Base-by-base conservation (phyloP, 2,888 invertebrate genomes). In the Hirtodrosophila confusa region DNA sequence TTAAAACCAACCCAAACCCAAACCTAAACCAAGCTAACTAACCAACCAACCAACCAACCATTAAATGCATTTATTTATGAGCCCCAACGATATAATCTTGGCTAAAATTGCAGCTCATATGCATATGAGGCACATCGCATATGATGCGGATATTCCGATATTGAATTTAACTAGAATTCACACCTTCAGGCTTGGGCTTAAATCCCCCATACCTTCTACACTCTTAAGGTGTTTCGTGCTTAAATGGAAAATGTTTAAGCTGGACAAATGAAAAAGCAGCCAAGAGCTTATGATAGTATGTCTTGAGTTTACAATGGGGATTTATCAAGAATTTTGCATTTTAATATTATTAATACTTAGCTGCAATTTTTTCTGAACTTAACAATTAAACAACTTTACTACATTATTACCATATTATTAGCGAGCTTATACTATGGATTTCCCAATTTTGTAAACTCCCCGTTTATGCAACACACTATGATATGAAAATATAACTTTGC, bases 61-160 rank as follows among this genome's bases (percentile, higher is more conserved):
- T 83, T 88, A 87, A 88, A 88, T 84, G 76, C 88, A 84, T 88
- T 84, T 84, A 84, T 88, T 84, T 84, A 88, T 84, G 89, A 84
- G 88, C 67, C 50, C 69, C 56, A 54, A 17, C 43, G 89, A 88
- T 88, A 86, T 69, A 62, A 82, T 88, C 82, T 86, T 55, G 73
- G 50, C 69, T 63, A 50, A 83, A 80, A 83, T 75, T 88, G 80
- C 66, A 65, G 62, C 78, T 84, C 87, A 88, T 82, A 82, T 82
- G 88, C 80, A 82, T 74, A 74, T 54, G 56, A 33, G 50, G n/a
- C 37, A 31, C 31, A 27, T 50, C 10, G 33, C 31, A 40, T 74
- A 51, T 78, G 85, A 88, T 80, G 85, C 65, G 74, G 58, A 87
- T 69, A 80, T 75, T 77, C 23, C 43, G 82, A 82, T 82, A 88